Evolutionary conservation across 2,113 vertebrate genomes (phyloP).

Genomic region (Oryzias woworae): DNA sequence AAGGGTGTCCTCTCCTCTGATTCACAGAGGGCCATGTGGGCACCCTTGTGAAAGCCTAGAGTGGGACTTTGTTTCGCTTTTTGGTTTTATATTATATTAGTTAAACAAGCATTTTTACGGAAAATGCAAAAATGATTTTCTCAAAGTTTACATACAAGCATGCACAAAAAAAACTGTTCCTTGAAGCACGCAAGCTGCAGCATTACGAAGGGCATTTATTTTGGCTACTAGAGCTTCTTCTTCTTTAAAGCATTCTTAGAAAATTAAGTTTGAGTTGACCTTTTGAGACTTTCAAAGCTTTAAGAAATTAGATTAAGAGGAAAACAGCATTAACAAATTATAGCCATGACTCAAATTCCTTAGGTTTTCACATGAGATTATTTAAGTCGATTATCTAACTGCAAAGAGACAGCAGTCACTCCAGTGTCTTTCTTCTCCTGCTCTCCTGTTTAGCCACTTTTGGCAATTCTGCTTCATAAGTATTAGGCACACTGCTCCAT

Average conservation of each 20-base stretch:
- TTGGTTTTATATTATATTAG: background rate
- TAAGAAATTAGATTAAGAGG: slow-evolving; percentile 77
- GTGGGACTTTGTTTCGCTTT: slow-evolving; percentile 13
- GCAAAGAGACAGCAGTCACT: slow-evolving; percentile 48
- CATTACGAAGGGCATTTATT: slow-evolving; percentile 60
- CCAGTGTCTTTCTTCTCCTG: slow-evolving; percentile 24
- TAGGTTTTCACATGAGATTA: slow-evolving; percentile 79
- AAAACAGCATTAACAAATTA: slow-evolving; percentile 82
- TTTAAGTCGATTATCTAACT: slow-evolving; percentile 72
- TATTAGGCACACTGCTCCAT: slow-evolving; percentile 28
- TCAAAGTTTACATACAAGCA: slow-evolving; percentile 1
- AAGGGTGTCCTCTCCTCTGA: slow-evolving; percentile 65
- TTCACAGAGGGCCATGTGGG: slow-evolving; percentile 56
- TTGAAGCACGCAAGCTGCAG: slow-evolving; percentile 11
- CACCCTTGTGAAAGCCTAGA: slow-evolving; percentile 60
- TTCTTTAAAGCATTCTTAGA: slow-evolving; percentile 62
- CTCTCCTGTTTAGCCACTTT: slow-evolving; percentile 42
- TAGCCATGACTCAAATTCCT: slow-evolving; percentile 76
- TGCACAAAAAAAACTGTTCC: slow-evolving; percentile 1
- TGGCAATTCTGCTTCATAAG: slow-evolving; percentile 37
- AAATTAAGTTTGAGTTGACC: slow-evolving; percentile 79
- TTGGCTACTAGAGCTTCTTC: slow-evolving; percentile 52
- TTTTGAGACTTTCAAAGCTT: slow-evolving; percentile 77
- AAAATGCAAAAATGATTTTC: background rate
- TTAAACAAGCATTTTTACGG: background rate